Percentiles rank a stretch among this genome's conserved stretches.
Evolutionary conservation across 2,888 invertebrate species (phyloP).

Genomic region (Meiosimyza decipiens): DNA sequence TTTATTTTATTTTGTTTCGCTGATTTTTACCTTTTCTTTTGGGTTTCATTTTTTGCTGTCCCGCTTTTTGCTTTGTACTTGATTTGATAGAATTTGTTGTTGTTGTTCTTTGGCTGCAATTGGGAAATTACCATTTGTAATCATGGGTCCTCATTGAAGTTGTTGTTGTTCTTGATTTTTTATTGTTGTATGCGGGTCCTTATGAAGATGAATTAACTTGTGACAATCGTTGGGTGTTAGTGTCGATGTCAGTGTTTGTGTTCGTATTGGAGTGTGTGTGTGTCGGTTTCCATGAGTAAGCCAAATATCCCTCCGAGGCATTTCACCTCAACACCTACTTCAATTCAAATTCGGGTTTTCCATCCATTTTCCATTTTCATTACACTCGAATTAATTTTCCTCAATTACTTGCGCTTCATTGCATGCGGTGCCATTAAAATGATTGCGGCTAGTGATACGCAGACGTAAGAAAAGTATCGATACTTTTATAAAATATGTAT

Average conservation of each 20-base stretch:
- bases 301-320: conserved; percentile 3
- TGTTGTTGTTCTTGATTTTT: no score
- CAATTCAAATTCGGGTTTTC: neutral
- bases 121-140: conserved; percentile 27
- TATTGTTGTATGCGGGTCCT: neutral
- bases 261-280: neutral
- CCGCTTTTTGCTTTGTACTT: neutral
- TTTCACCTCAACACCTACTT: conserved; percentile 20
- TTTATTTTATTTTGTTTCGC: neutral
- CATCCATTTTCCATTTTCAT: conserved; percentile 14
- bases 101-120: conserved; percentile 8
- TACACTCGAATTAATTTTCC: conserved; percentile 23
- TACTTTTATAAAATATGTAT: no score
- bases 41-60: neutral
- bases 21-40: neutral
- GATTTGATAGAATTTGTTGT: neutral
- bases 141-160: neutral
- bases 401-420: conserved; percentile 24
- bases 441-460: conserved; percentile 5
- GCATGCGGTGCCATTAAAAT: conserved; percentile 19
- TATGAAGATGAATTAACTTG: conserved; percentile 6
- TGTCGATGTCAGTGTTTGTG: no score
- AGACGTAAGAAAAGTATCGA: no score
- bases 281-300: neutral
- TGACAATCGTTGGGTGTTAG: neutral